Conservation (phyloP, 2,797 vertebrate genomes). For the Eulemur mongoz region DNA sequence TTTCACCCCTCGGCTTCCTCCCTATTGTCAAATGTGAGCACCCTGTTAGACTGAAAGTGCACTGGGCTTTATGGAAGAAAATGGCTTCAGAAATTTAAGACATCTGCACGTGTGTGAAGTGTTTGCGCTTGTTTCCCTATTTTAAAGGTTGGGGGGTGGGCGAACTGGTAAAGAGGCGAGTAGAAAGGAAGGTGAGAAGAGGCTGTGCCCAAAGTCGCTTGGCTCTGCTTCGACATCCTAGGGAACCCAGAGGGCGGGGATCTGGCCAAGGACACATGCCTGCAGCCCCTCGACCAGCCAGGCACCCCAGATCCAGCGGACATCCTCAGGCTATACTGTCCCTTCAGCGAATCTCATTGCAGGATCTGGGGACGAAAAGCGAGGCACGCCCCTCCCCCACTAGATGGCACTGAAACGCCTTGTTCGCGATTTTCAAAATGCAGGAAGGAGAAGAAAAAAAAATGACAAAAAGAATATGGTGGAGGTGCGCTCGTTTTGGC, state of each 20-base stretch:
- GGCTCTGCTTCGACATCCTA: not conserved
- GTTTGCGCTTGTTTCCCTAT: not conserved
- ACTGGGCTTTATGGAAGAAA: not conserved
- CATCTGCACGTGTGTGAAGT: not conserved
- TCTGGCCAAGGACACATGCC: not conserved
- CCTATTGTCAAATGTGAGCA: not conserved
- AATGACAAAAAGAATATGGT: slow-evolving; percentile 80
- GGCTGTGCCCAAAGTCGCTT: not conserved
- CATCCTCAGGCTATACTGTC: not conserved
- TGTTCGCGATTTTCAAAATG: slow-evolving; percentile 71
- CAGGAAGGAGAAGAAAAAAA: slow-evolving; percentile 37
- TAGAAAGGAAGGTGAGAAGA: not conserved
- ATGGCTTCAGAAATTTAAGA: not conserved
- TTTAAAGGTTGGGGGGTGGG: not conserved
- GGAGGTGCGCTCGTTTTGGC: slow-evolving; percentile 80
- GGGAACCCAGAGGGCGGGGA: not conserved
- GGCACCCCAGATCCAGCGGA: not conserved
- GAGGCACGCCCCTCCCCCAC: slow-evolving; percentile 85
- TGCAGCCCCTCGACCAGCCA: not conserved
- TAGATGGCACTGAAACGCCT: slow-evolving; percentile 88
- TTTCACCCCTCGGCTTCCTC: not conserved
- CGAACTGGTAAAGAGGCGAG: not conserved
- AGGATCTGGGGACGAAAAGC: not conserved
- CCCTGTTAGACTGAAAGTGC: not conserved
- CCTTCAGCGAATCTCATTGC: not conserved